A percentile compares a stretch with the other conserved stretches of the same genome.
phyloP scores from a whole-genome alignment of 2,113 vertebrate species.

The Silurus meridionalis region DNA sequence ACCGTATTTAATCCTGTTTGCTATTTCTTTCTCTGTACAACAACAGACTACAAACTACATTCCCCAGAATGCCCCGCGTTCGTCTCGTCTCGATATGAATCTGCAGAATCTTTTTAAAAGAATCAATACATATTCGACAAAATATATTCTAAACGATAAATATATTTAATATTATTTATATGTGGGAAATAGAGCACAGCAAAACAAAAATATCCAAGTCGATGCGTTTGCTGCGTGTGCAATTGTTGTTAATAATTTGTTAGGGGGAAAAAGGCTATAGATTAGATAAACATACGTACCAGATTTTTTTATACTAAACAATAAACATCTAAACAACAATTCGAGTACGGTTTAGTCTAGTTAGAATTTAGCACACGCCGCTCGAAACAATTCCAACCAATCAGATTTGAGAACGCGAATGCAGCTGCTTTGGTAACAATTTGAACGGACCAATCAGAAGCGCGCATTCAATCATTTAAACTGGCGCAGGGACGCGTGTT shows the following conservation, averaged over 20 bases:
- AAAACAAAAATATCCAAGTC: no score
- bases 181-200: no score
- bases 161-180: no score
- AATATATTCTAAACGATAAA: no score
- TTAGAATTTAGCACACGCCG: neutral
- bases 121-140: no score
- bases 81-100: neutral
- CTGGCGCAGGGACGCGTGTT: neutral
- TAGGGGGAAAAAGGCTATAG: no score
- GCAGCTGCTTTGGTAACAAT: conserved; percentile 44
- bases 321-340: neutral
- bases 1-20: neutral
- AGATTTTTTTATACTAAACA: neutral
- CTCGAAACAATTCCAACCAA: conserved; percentile 55
- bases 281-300: neutral
- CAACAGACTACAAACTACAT: neutral
- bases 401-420: conserved; percentile 42
- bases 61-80: neutral
- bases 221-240: no score
- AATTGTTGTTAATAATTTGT: no score
- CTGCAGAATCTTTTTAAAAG: neutral
- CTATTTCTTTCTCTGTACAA: neutral
- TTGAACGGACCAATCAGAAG: conserved; percentile 69
- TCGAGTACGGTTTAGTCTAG: neutral
- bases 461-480: conserved; percentile 66